Evolutionary conservation across 2,888 invertebrate genomes (phyloP), one percentile per base, ranked within the genome.

Genomic region (Lasioglossum zephyrum): DNA sequence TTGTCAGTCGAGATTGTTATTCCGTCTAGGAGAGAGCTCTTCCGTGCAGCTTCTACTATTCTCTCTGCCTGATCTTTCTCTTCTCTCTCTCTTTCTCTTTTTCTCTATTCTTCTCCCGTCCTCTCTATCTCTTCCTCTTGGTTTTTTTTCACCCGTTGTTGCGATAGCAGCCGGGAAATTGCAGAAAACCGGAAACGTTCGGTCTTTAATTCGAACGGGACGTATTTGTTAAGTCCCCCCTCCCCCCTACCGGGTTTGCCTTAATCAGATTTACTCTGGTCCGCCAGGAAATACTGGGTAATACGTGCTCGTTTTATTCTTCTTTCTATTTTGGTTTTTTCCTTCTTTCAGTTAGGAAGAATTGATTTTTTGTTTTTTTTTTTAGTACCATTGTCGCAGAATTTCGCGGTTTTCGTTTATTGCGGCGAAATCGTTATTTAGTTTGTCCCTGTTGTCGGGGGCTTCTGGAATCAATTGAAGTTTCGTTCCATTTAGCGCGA

Each of bases 1-100:
- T 83, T 84, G 70, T 76, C 69, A 60, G n/a, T 22, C 66, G 57
- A 36, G 66, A 81, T 84, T 77, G 80, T 77, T 85, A 78, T 79
- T 80, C 69, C 79, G 36, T 60, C 36, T 66, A 13, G 63, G 4
- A 39, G 39, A 69, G 39, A 69, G 69, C 22, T 39, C 31, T n/a
- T 57, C 31, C 22, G 18, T 16, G 66, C 22, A 31, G 36, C 39
- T 13, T 22, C n/a, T 0, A 26, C 6, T 47, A 0, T 26, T 49
- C n/a, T 53, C 4, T 22, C 44, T 76, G 22, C 60, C n/a, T 16
- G n/a, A n/a, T 60, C 3, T 26, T 31, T 77, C 18, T 53, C 16
- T 53, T 26, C 22, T 77, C 18, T 53, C 16, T 53, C 11, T 13
- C 44, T 44, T 31, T n/a, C 36, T 60, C 3, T 26, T 41, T 77